Conservation (phyloP, 1,140 invertebrate species). For the Pseudomyrmex pallidus region DNA sequence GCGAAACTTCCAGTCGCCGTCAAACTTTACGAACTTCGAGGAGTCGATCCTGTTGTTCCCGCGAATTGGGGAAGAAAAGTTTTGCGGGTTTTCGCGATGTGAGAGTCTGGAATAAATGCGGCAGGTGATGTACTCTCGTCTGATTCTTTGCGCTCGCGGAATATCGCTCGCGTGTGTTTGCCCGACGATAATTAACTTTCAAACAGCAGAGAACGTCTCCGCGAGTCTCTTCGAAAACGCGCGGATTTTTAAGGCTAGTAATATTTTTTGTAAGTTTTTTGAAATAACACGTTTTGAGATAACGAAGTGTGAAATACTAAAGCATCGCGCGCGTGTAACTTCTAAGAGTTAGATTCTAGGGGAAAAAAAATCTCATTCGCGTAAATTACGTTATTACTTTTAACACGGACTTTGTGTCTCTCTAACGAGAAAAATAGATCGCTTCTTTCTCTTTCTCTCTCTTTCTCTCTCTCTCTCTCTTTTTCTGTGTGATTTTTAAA, state of each 20-base stretch:
- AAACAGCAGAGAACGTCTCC: background rate
- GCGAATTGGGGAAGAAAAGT: conserved; percentile 39
- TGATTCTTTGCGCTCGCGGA: conserved; percentile 20
- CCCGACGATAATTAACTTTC: conserved; percentile 33
- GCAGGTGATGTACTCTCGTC: background rate
- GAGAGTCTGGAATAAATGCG: conserved; percentile 22
- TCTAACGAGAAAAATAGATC: too few relatives aligned
- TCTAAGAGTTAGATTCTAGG: too few relatives aligned
- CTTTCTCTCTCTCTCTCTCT: too few relatives aligned
- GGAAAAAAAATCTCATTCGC: too few relatives aligned
- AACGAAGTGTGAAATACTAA: too few relatives aligned
- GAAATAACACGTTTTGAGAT: too few relatives aligned
- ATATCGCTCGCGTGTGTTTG: conserved; percentile 8
- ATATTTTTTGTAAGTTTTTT: too few relatives aligned
- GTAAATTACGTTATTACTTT: background rate
- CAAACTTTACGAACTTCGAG: conserved; percentile 21
- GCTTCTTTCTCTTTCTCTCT: too few relatives aligned
- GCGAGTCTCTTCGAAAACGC: background rate
- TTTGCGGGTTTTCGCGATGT: conserved; percentile 27
- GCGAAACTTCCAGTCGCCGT: conserved; percentile 29
- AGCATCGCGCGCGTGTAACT: too few relatives aligned
- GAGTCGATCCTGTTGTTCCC: conserved; percentile 2
- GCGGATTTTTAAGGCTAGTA: background rate
- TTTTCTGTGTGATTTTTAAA: background rate
- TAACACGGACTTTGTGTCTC: background rate